Evolutionary conservation across 2,113 vertebrate species (phyloP).

Genomic region (Mesitornis unicolor): DNA sequence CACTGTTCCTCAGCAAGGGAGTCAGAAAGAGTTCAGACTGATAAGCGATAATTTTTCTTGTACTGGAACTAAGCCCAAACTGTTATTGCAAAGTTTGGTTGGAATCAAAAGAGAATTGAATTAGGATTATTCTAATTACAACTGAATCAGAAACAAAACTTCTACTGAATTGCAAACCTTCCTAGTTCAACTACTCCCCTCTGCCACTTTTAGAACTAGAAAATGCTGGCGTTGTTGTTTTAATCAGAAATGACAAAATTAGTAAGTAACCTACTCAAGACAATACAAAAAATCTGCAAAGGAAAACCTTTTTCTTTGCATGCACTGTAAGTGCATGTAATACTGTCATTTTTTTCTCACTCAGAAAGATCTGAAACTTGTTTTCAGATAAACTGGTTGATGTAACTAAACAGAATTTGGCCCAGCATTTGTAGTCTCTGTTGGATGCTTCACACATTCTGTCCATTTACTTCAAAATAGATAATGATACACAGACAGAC

Average conservation of each 20-base stretch:
- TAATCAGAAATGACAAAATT: not conserved
- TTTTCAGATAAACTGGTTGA: not conserved
- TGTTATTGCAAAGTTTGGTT: not conserved
- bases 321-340: not conserved
- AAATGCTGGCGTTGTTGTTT: not conserved
- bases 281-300: not conserved
- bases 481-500: not conserved
- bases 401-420: not conserved
- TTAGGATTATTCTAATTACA: not conserved
- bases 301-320: not conserved
- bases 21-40: not conserved
- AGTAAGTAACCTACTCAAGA: not conserved
- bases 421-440: not conserved
- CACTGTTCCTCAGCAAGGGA: not conserved
- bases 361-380: not conserved
- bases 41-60: not conserved
- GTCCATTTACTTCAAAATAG: not conserved
- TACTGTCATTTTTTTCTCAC: not conserved
- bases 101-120: not conserved
- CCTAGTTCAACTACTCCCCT: not conserved
- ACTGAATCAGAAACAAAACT: not conserved
- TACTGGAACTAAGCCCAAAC: not conserved
- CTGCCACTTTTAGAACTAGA: not conserved
- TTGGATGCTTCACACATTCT: not conserved
- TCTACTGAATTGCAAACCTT: not conserved